These are phyloP conservation scores for Pyrocephalus nanus DNA, from an alignment of 2,797 vertebrate genomes.

Conservation along the genomic window DNA sequence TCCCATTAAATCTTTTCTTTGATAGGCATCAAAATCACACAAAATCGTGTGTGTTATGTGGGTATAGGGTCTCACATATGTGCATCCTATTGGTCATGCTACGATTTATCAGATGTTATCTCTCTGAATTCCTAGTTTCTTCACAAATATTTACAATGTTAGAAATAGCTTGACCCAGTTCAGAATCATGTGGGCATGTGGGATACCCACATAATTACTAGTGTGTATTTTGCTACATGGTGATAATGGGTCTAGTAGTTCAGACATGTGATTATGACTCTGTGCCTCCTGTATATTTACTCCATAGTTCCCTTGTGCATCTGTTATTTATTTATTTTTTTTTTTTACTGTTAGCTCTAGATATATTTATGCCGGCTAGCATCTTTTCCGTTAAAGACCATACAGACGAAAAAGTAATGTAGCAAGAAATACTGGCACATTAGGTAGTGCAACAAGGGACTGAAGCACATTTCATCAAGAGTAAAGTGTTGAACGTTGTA, in stretches of 20 bases:
- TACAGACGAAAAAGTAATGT: constrained; percentile 57
- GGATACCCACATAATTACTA: constrained; percentile 1
- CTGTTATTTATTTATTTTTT: constrained; percentile 41
- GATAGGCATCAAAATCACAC: neutral
- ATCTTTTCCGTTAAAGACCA: constrained; percentile 48
- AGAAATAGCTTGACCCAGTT: neutral
- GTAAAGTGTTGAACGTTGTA: neutral
- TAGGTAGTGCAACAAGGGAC: constrained; percentile 49
- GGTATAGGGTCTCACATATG: neutral
- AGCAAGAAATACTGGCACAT: constrained; percentile 59
- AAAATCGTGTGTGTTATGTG: neutral
- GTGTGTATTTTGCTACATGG: neutral
- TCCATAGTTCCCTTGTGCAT: constrained; percentile 5
- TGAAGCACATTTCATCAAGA: constrained; percentile 51
- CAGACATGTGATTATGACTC: constrained; percentile 10
- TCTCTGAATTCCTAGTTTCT: neutral
- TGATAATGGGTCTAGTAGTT: constrained; percentile 1
- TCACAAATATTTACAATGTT: neutral
- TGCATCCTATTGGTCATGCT: neutral
- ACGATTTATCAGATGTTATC: neutral
- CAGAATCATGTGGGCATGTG: neutral
- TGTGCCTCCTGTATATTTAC: constrained; percentile 28
- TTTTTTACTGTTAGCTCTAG: constrained; percentile 40
- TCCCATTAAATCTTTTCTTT: neutral
- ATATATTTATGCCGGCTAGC: constrained; percentile 30